Evolutionary conservation across 2,113 vertebrate genomes (phyloP), one percentile per base, ranked within the genome.

Genomic region (Sinocyclocheilus rhinocerous): DNA sequence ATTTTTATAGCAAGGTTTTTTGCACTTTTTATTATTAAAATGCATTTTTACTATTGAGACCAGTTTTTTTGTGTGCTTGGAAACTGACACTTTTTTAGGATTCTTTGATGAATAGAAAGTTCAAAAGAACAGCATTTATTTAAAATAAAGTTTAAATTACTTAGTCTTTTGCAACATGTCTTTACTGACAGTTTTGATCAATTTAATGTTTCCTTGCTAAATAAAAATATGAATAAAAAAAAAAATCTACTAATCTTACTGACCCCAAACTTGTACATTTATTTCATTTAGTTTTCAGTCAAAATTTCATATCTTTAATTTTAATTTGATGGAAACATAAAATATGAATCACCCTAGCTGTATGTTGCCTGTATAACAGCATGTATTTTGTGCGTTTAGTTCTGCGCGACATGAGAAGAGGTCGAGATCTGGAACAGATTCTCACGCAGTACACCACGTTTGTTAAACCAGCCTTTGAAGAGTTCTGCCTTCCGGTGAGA

Each of bases 401-500:
- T 92, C 95, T 99, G 55, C 94, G 98, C 52, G 98, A 99, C 78
- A 98, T 98, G 96, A 97, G 91, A 12, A 95, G 98, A 9, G 97
- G 98, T 24, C 91, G 98, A 81, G 98, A 99, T 90, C 94, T 99
- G 75, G 98, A 99, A 92, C 97, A 99, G 95, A 99, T 99, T 50
- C 96, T 99, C 80, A 95, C 94, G 0, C 97, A 99, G 92, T 99
- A 99, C 84, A 99, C 97, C 1, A 99, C 96, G 0, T 99, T 99
- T 3, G 97, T 99, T 87, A 99, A 99, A 86, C 98, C 97, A 0
- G 98, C 98, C 61, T 99, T 99, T 5, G 97, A 99, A 90, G 97
- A 99, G 92, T 99, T 99, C 94, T 99, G 97, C 89, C 91, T 99
- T 61, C 97, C 97, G 92, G 98, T 96, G 91, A 92, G 93, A 88